Base-by-base conservation (phyloP, 2,888 invertebrate genomes). In the Agrotis exclamationis region DNA sequence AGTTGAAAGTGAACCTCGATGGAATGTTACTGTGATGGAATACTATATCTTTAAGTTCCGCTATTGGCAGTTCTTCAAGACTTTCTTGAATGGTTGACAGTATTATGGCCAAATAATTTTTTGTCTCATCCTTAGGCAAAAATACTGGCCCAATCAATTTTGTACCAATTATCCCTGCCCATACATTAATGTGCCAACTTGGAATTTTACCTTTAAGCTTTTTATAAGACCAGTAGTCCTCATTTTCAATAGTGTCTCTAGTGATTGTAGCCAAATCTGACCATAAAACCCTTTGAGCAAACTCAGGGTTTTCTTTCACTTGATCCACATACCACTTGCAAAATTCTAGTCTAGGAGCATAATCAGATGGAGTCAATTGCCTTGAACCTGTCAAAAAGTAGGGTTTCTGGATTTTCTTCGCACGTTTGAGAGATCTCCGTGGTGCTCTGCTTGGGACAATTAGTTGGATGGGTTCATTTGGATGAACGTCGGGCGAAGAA, bases 141-240 rank as follows among this genome's bases (percentile, higher is more conserved):
- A 70, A 70, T 70, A 70, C 1, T 70, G 70, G 70, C 16, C 70
- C 57, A 51, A 70, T 70, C 16, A 70, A 28, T 45, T 33, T 18
- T 0, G 20, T 70, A 14, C 57, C 70, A 51, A 70, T 58, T 58
- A 70, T 24, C 1, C 70, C 70, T 0, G 71, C 71, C 70, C 70
- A 70, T 44, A 70, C 44, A 33, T 45, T 28, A 2, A 70, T 22
- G 4, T 51, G n/a, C 70, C 70, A 70, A 57, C 0, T 22, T 28
- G 18, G 28, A 7, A 33, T 7, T 13, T 57, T 16, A n/a, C 28
- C 44, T 45, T 51, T 58, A 70, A 44, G 28, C 70, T 50, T 57
- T 33, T 16, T 44, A 51, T 22, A 7, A 33, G 50, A 50, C 70
- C 70, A 70, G 9, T 5, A 57, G 28, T 58, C 22, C 4, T 70